phyloP scores from a whole-genome alignment of 1,140 invertebrate genomes.

The Hestina assimilis region DNA sequence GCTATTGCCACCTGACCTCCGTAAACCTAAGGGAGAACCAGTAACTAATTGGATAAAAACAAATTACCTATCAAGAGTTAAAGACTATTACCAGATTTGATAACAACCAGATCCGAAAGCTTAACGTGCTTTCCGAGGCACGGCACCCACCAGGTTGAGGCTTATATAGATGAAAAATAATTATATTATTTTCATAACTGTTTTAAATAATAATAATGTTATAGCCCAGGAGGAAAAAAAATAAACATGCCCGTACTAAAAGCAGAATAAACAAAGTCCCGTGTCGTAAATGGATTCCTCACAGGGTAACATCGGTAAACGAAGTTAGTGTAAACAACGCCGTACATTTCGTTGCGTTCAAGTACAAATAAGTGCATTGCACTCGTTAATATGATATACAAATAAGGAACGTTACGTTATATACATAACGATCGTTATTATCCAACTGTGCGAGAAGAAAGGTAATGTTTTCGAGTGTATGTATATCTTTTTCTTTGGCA shows the following conservation, averaged over 20 bases:
- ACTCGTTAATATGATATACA: constrained; percentile 36
- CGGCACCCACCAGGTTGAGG: too few species aligned
- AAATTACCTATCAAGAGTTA: too few species aligned
- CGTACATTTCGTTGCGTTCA: constrained; percentile 16
- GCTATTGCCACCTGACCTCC: too few species aligned
- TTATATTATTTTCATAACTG: background rate
- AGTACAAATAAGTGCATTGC: constrained; percentile 39
- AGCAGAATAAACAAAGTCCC: constrained; percentile 12
- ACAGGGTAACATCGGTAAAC: constrained; percentile 25
- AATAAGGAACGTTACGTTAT: background rate
- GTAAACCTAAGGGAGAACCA: too few species aligned
- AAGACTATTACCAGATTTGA: too few species aligned
- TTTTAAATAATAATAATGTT: background rate
- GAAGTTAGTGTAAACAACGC: constrained; percentile 23
- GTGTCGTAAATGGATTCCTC: constrained; percentile 27
- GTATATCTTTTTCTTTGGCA: too few species aligned
- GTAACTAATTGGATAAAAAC: too few species aligned
- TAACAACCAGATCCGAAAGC: too few species aligned
- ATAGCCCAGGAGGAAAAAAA: constrained; percentile 5
- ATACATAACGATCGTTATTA: background rate
- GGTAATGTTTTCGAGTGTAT: background rate
- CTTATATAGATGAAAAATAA: too few species aligned
- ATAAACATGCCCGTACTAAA: constrained; percentile 9
- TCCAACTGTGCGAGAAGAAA: too few species aligned
- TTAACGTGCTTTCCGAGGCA: too few species aligned